Evolutionary conservation across 2,113 vertebrate genomes (phyloP).

Genomic region (Lethenteron reissneri): DNA sequence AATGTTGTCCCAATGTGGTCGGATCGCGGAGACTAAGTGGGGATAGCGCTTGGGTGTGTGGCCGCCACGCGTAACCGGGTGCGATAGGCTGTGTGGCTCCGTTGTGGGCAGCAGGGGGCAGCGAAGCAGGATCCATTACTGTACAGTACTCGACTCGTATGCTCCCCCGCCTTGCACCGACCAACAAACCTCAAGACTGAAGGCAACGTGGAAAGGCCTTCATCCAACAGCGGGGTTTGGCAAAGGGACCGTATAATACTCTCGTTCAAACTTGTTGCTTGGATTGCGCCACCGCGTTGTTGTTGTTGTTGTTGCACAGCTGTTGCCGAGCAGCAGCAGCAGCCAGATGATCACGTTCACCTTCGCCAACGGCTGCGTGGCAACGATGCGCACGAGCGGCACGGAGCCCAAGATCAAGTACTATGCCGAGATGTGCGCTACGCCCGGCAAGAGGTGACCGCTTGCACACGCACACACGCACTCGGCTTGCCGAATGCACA

Average conservation of each 20-base stretch:
- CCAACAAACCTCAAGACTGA: too few species aligned
- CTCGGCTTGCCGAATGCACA: background rate
- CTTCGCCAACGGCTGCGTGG: conserved; percentile 71
- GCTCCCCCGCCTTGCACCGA: background rate
- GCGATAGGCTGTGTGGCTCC: too few species aligned
- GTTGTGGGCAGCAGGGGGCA: too few species aligned
- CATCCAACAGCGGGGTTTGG: background rate
- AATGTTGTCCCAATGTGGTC: too few species aligned
- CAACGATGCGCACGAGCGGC: conserved; percentile 83
- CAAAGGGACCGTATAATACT: background rate
- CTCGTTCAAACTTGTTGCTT: background rate
- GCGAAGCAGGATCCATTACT: background rate
- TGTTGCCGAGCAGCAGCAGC: conserved; percentile 66
- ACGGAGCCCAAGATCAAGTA: conserved; percentile 97
- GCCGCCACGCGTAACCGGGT: too few species aligned
- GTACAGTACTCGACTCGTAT: background rate
- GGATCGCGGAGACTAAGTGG: too few species aligned
- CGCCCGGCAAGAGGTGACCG: conserved; percentile 71
- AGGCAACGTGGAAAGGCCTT: background rate
- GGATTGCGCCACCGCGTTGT: background rate
- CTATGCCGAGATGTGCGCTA: conserved; percentile 69
- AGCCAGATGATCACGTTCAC: conserved; percentile 97
- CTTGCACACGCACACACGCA: background rate
- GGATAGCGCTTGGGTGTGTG: too few species aligned
- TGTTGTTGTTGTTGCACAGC: conserved; percentile 23